phyloP scores from a whole-genome alignment of 2,797 vertebrate species.

The Tinamus major region DNA sequence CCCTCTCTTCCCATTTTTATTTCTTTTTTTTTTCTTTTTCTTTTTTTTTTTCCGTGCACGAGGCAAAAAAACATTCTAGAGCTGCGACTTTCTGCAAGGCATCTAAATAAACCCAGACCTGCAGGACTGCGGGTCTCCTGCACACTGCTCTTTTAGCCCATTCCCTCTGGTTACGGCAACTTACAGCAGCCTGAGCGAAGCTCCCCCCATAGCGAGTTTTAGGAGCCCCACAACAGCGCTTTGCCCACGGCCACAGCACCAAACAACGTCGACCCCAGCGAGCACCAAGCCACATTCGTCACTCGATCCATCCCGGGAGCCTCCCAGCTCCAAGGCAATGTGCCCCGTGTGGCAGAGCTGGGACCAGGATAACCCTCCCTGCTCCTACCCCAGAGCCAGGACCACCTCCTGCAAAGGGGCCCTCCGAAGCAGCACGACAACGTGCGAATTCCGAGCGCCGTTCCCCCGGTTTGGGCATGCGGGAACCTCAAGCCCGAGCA shows the following conservation, averaged over 20 bases:
- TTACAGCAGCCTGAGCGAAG: rapidly evolving
- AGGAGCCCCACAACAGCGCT: neutral
- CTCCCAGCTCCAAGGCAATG: rapidly evolving
- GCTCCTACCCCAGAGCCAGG: neutral
- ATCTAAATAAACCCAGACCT: neutral
- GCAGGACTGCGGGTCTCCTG: neutral
- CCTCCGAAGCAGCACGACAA: rapidly evolving
- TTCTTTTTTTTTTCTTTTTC: too few species aligned
- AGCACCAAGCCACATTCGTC: neutral
- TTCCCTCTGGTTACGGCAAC: neutral
- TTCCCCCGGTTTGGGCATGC: rapidly evolving
- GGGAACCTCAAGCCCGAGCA: neutral
- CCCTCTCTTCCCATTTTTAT: too few species aligned
- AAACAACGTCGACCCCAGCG: neutral
- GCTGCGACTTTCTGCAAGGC: neutral
- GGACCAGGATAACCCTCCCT: neutral
- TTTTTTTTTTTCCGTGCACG: too few species aligned
- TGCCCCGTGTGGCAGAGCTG: neutral
- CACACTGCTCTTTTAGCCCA: neutral
- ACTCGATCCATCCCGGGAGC: neutral
- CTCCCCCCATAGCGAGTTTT: neutral
- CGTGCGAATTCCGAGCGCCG: too few species aligned
- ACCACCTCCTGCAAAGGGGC: neutral
- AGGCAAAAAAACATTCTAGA: neutral
- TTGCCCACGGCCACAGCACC: rapidly evolving